phyloP scores from a whole-genome alignment of 2,797 vertebrate species.

The Synaphobranchus kaupii region DNA sequence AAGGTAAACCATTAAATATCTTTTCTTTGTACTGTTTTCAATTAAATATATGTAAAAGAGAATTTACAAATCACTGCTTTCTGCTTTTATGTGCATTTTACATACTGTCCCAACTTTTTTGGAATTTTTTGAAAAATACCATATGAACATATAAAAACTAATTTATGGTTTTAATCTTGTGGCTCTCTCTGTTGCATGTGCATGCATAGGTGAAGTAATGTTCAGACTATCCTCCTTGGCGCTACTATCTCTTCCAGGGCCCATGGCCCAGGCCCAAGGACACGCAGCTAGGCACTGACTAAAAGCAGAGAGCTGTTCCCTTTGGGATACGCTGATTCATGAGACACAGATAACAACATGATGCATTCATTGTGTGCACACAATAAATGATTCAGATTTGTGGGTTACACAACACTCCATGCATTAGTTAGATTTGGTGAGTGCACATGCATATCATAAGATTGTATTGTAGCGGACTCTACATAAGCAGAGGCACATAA shows the following conservation, averaged over 20 bases:
- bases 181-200: not conserved
- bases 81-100: too few species aligned
- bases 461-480: too few species aligned
- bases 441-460: not conserved
- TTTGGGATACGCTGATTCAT: not conserved
- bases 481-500: too few species aligned
- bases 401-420: not conserved
- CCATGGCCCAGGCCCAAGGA: not conserved
- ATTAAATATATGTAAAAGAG: too few species aligned
- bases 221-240: not conserved
- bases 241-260: not conserved
- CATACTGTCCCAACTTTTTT: too few species aligned
- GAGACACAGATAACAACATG: not conserved
- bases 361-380: too few species aligned
- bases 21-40: too few species aligned
- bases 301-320: not conserved
- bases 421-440: not conserved
- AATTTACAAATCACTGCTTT: too few species aligned
- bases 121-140: too few species aligned
- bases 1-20: too few species aligned
- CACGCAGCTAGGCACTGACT: not conserved
- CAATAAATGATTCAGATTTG: too few species aligned
- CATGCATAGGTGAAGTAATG: not conserved
- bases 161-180: not conserved
- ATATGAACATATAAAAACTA: not conserved